Evolutionary conservation across 2,888 invertebrate species (phyloP).

Genomic region (Odontocerum albicorne): DNA sequence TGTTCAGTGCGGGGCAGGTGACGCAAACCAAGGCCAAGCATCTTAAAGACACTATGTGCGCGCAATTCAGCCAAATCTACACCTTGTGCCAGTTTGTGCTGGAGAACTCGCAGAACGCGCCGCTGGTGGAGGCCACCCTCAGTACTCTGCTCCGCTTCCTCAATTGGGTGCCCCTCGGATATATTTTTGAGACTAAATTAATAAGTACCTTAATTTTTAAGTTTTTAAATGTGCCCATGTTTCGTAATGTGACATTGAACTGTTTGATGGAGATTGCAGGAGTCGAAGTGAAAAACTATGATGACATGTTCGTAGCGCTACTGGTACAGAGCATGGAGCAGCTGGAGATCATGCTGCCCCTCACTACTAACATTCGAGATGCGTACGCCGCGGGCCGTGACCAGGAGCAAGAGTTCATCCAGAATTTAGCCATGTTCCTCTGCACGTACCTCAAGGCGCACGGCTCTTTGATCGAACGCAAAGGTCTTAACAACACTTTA

Average conservation of each 20-base stretch:
- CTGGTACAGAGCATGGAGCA: constrained; percentile 93
- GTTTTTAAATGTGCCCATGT: constrained; percentile 97
- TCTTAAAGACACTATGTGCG: constrained; percentile 99
- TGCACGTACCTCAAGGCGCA: constrained; percentile 97
- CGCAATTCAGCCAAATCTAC: constrained; percentile 98
- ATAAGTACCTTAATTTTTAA: constrained; percentile 93
- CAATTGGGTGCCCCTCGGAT: constrained; percentile 99
- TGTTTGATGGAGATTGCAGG: constrained; percentile 98
- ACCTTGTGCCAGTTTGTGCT: constrained; percentile 97
- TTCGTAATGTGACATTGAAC: constrained; percentile 96
- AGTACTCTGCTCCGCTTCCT: constrained; percentile 95
- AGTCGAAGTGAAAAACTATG: constrained; percentile 86
- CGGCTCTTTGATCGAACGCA: constrained; percentile 83
- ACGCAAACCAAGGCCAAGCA: constrained; percentile 99
- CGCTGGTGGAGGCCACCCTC: constrained; percentile 92
- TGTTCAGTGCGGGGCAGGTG: constrained; percentile 96
- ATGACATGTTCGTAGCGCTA: constrained; percentile 87
- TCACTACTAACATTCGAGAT: constrained; percentile 88
- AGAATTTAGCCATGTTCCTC: constrained; percentile 95
- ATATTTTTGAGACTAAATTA: constrained; percentile 98
- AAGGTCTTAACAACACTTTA: constrained; percentile 73
- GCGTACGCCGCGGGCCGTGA: constrained; percentile 94
- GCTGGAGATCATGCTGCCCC: constrained; percentile 88
- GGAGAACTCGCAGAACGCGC: constrained; percentile 97
- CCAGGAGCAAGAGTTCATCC: constrained; percentile 98